Base-by-base conservation (phyloP, 2,113 vertebrate species). In the Origma solitaria region DNA sequence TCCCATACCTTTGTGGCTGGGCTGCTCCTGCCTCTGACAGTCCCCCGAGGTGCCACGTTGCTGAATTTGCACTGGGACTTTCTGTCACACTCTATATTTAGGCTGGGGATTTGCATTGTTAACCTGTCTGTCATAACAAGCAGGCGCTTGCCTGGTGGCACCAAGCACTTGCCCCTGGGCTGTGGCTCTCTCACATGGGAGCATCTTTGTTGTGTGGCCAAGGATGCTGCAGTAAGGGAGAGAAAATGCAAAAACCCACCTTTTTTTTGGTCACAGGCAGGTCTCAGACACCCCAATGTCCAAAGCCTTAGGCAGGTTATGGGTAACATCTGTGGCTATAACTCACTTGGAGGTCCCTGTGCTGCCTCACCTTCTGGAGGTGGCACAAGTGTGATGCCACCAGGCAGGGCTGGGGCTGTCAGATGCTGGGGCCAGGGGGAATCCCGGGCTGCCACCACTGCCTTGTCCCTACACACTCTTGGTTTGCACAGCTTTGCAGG, bases 81-180 rank as follows among this genome's bases (percentile, higher is more conserved):
- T 95, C 90, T 93, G 90, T 58, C 37, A 44, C 51, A 49, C 2
- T 0, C 68, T 93, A 64, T 92, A 71, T 93, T 95, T 94, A 93
- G 62, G 79, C 49, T 88, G 79, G 61, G 77, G 60, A 96, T 95
- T 95, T 96, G 87, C 96, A 97, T 75, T 31, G 53, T 70, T 85
- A 76, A 35, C 54, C 65, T 61, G 45, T 5, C 11, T 51, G 30
- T 64, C 60, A 77, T 66, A 42, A 80, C 17, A 66, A 93, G 62
- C 66, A 47, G 50, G 27, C 3, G 0, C 57, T 95, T 49, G 57
- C 56, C 42, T 70, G 38, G 25, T 61, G 18, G 11, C 27, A 65
- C 19, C 42, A 57, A 70, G 35, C 7, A 17, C 33, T 72, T 4
- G 0, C n/a, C 45, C 81, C 49, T 54, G 2, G 18, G 49, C n/a